These are phyloP conservation scores for Euleptes europaea DNA, from an alignment of 2,113 vertebrate genomes.

Conservation along the genomic window DNA sequence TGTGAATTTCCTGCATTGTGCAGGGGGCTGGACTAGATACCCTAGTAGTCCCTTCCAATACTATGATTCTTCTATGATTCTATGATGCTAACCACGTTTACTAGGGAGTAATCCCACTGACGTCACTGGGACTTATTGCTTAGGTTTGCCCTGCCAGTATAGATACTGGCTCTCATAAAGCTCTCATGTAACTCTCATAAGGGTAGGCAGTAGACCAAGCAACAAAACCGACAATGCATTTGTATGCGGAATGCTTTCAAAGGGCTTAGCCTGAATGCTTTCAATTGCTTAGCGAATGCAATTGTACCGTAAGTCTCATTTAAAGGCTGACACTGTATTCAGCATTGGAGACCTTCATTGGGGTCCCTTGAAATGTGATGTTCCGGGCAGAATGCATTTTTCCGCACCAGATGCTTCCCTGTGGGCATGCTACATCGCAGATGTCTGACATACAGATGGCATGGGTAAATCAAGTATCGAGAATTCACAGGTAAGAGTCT, in stretches of 20 bases:
- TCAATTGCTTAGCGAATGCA: no score
- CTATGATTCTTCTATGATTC: no score
- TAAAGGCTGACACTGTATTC: background rate
- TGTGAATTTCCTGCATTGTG: no score
- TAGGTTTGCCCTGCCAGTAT: no score
- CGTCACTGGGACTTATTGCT: no score
- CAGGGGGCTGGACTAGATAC: no score
- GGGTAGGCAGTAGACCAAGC: background rate
- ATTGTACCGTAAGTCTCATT: background rate
- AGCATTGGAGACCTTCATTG: background rate
- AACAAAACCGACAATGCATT: no score
- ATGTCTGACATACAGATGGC: conserved; percentile 41
- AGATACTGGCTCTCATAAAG: background rate
- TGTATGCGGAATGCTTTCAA: no score
- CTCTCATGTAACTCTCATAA: background rate
- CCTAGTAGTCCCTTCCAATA: no score
- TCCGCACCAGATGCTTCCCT: background rate
- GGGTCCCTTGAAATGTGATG: background rate
- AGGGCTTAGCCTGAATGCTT: no score
- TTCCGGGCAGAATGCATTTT: background rate
- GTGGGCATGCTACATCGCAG: conserved; percentile 14
- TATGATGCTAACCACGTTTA: no score
- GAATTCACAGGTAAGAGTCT: conserved; percentile 8
- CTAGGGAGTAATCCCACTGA: no score
- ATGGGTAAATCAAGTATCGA: conserved; percentile 19